Base-by-base conservation (phyloP, 2,113 vertebrate genomes). In the Notothenia rossii region DNA sequence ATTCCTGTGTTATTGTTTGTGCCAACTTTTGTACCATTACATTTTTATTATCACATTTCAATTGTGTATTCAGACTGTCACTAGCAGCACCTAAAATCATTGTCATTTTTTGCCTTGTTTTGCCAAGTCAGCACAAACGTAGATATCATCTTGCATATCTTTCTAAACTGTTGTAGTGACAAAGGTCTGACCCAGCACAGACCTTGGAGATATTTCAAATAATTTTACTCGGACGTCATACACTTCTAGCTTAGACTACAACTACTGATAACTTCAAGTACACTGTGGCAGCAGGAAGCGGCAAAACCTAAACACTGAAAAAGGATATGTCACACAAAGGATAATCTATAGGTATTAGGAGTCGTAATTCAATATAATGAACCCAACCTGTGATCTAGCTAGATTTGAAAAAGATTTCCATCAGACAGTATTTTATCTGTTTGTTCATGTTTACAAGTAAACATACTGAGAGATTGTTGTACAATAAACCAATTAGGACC, bases 231-330 rank as follows among this genome's bases (percentile, higher is more conserved):
- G 75, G 92, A 93, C 90, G 93, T 95, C 94, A 93, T 18, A 73
- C 67, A 86, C 75, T 53, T 79, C 33, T 18, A 93, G 95, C 90
- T 95, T 95, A 93, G 95, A 92, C 95, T 95, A 94, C 82, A 48
- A 49, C 56, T 48, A 12, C 79, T 80, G 94, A 95, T 95, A 95
- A 92, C 65, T 76, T 86, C 86, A 88, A 93, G 93, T 89, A 94
- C 89, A 79, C 74, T 8, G 67, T 86, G 82, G 87, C 85, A 93
- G 80, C 66, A 70, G 83, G 89, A 88, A 85, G 89, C 72, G 18
- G 61, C 70, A 45, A 48, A 91, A 94, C 86, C 86, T 91, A 94
- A 94, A 94, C 93, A 93, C 62, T 20, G 71, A 55, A 75, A 83
- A 84, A 87, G 77, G 56, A 88, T 70, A 78, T 89, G 86, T 93